Conservation (phyloP, 2,113 vertebrate species). For the Himantopus leucocephalus region DNA sequence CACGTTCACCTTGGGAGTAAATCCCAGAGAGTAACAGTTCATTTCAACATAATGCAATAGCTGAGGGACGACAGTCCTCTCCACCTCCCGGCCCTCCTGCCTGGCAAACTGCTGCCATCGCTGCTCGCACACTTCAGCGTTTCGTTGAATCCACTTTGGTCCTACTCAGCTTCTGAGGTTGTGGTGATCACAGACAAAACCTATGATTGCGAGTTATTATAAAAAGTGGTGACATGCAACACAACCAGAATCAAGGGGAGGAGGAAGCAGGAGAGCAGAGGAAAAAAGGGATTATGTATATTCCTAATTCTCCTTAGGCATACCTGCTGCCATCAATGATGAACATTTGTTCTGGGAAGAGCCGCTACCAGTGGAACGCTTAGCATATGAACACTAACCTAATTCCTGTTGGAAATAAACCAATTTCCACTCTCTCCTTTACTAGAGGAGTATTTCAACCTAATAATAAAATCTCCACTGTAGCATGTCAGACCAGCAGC, state of each 20-base stretch:
- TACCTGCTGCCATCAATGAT: slow-evolving; percentile 50
- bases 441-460: slow-evolving; percentile 56
- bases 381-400: slow-evolving; percentile 61
- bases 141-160: neutral
- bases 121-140: rapidly evolving
- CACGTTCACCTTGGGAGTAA: neutral
- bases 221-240: neutral
- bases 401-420: slow-evolving; percentile 68
- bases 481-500: slow-evolving; percentile 59
- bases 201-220: neutral
- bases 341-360: slow-evolving; percentile 62
- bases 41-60: no score
- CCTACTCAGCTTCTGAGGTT: neutral
- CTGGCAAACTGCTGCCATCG: neutral
- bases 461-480: slow-evolving; percentile 61
- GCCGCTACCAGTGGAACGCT: slow-evolving; percentile 41
- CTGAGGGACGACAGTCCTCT: neutral
- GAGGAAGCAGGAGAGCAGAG: neutral
- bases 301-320: slow-evolving; percentile 27
- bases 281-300: neutral
- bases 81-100: neutral
- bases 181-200: neutral
- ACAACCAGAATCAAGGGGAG: neutral
- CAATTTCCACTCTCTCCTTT: slow-evolving; percentile 59
- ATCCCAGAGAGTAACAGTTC: neutral